A percentile compares a stretch with the other conserved stretches of the same genome.
These are phyloP conservation scores for Drosophila mimetica DNA, from an alignment of 2,888 invertebrate genomes.

Conservation along the genomic window DNA sequence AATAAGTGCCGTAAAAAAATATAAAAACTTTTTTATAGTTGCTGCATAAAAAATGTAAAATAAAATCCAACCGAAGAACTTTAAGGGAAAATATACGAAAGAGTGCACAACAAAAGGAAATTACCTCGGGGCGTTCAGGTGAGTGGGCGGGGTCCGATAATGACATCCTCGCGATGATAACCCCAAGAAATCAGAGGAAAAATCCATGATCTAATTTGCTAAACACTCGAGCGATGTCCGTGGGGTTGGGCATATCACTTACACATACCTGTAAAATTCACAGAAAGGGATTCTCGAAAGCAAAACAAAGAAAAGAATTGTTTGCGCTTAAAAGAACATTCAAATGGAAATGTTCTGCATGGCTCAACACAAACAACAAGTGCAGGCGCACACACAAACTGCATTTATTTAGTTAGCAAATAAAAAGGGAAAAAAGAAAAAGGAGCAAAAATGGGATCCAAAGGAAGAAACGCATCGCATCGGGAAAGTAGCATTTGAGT, in stretches of 20 bases:
- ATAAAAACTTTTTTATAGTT: conserved; percentile 79
- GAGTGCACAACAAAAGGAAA: conserved; percentile 57
- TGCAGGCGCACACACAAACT: conserved; percentile 73
- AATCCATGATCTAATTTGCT: conserved; percentile 76
- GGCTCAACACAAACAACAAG: conserved; percentile 79
- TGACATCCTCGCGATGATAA: conserved; percentile 69
- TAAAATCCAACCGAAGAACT: conserved; percentile 65
- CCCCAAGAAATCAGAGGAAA: conserved; percentile 52
- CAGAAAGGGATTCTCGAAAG: conserved; percentile 54
- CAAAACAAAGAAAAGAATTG: conserved; percentile 81
- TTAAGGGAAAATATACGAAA: conserved; percentile 33
- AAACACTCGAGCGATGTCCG: conserved; percentile 35
- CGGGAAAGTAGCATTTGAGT: conserved; percentile 69
- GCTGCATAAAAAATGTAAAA: conserved; percentile 72
- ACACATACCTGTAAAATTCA: conserved; percentile 40
- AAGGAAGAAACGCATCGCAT: conserved; percentile 45
- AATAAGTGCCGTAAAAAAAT: conserved; percentile 76
- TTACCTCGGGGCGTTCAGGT: conserved; percentile 52
- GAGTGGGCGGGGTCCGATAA: conserved; percentile 57
- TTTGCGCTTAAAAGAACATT: conserved; percentile 81
- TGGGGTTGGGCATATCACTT: conserved; percentile 11
- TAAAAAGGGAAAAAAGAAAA: conserved; percentile 43
- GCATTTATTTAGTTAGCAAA: conserved; percentile 75
- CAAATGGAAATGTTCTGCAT: conserved; percentile 81
- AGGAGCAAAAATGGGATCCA: conserved; percentile 47